Evolutionary conservation across 1,140 invertebrate species (phyloP), one percentile per base, ranked within the genome.

Genomic region (Drosophila pandora): DNA sequence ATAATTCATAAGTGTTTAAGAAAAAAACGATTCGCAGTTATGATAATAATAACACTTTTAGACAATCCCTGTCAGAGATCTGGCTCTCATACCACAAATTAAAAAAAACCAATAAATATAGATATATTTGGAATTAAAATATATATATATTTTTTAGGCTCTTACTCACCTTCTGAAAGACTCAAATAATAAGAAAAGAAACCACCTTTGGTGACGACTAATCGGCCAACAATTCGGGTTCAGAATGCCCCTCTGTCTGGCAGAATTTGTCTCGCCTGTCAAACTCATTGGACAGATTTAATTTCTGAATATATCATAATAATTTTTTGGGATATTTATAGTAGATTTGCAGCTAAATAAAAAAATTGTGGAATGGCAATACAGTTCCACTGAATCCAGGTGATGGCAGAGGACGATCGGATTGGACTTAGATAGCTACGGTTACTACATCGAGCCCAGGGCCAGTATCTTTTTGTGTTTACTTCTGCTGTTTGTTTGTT

Each of bases 201-300:
- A 32, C 9, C 32, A 7, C 9, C 4, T 7, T 17, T 34, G 9
- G 17, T 34, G 60, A 49, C 55, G 53, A 78, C 62, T 84, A 84
- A 79, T 84, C 48, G 65, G 12, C 13, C 23, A 83, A 76, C 57
- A 79, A 84, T 65, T 53, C 59, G 23, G 58, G 13, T 30, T 25
- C 25, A 67, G 30, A 60, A 63, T 62, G 79, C 63, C 79, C 63
- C 49, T 28, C 22, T 21, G 50, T 65, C 61, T 56, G 53, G 17
- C 50, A 39, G 60, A 70, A 85, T 84, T 84, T 74, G 81, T 85
- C 68, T 39, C 59, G 72, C 62, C 52, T 77, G 81, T 77, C 82
- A 81, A 70, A 70, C 58, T 68, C 69, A 81, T 68, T 68, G 47
- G 64, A 23, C 53, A 63, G 55, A 50, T 64, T 52, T 22, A 39